A percentile compares a stretch with the other conserved stretches of the same genome.
Conservation (phyloP, 2,888 invertebrate species). For the Salticus scenicus region DNA sequence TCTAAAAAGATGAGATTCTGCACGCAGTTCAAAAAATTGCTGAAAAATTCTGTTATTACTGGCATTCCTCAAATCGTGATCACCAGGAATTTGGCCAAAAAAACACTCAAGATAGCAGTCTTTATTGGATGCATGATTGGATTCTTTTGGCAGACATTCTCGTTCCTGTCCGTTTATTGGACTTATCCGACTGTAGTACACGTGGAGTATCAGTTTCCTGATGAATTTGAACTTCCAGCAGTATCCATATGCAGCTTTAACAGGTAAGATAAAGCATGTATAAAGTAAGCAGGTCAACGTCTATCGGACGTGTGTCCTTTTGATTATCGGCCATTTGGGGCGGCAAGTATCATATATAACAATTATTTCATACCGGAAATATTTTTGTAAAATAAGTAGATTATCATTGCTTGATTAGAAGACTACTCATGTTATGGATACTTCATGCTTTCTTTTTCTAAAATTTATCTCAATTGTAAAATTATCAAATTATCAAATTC, state of each 20-base stretch:
- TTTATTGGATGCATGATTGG: slow-evolving; percentile 39
- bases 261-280: slow-evolving; percentile 56
- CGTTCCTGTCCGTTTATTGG: slow-evolving; percentile 43
- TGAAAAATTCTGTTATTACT: slow-evolving; percentile 51
- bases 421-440: too few relatives aligned
- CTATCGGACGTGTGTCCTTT: too few relatives aligned
- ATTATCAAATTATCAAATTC: too few relatives aligned
- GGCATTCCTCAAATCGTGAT: slow-evolving; percentile 60
- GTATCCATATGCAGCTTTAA: slow-evolving; percentile 50
- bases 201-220: slow-evolving; percentile 42
- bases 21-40: slow-evolving; percentile 27
- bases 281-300: too few relatives aligned
- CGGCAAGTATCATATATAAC: too few relatives aligned
- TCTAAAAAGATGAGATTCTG: slow-evolving; percentile 40
- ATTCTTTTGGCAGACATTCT: slow-evolving; percentile 47
- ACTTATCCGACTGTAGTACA: slow-evolving; percentile 63
- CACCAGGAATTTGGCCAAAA: slow-evolving; percentile 32
- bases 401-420: too few relatives aligned
- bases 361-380: too few relatives aligned
- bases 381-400: too few relatives aligned
- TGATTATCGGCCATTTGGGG: too few relatives aligned
- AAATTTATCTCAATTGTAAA: too few relatives aligned
- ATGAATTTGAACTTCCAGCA: slow-evolving; percentile 47
- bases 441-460: too few relatives aligned
- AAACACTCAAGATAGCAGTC: slow-evolving; percentile 29